phyloP scores from a whole-genome alignment of 2,888 invertebrate genomes.

The Doris montereyensis region DNA sequence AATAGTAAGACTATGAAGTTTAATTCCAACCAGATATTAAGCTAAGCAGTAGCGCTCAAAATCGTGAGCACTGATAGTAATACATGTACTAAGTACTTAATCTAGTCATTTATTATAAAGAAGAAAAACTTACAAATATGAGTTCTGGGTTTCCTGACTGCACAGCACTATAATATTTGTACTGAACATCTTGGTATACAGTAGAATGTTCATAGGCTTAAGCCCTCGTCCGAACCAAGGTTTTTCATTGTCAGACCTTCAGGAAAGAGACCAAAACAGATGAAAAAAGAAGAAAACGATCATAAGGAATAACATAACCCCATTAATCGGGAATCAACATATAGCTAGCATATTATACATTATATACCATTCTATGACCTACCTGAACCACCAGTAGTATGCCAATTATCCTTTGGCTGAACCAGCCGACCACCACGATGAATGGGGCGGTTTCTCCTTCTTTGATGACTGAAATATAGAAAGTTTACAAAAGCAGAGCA shows the following conservation, averaged over 20 bases:
- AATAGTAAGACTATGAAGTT: too few relatives aligned
- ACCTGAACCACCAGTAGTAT: slow-evolving; percentile 79
- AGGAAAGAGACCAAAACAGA: not conserved
- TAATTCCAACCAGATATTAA: too few relatives aligned
- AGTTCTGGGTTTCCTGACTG: slow-evolving; percentile 86
- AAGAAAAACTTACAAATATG: slow-evolving; percentile 77
- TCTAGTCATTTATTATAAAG: too few relatives aligned
- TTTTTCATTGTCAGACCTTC: slow-evolving; percentile 35
- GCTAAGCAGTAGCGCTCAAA: too few relatives aligned
- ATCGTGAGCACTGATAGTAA: too few relatives aligned
- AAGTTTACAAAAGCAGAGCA: too few relatives aligned
- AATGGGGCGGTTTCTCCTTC: slow-evolving; percentile 41
- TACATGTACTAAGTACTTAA: too few relatives aligned
- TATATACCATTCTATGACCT: not conserved
- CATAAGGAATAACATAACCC: not conserved
- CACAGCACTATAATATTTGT: slow-evolving; percentile 83
- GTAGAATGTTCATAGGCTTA: slow-evolving; percentile 83
- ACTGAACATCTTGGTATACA: slow-evolving; percentile 83
- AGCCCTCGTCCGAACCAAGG: slow-evolving; percentile 77
- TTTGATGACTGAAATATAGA: slow-evolving; percentile 77
- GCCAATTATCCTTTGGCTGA: slow-evolving; percentile 82
- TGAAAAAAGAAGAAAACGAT: not conserved
- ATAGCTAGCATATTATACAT: too few relatives aligned
- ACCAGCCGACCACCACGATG: slow-evolving; percentile 79
- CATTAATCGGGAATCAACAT: not conserved